These are phyloP conservation scores for Paramormyrops hopkinsi DNA, from an alignment of 2,797 vertebrate genomes.

Conservation along the genomic window DNA sequence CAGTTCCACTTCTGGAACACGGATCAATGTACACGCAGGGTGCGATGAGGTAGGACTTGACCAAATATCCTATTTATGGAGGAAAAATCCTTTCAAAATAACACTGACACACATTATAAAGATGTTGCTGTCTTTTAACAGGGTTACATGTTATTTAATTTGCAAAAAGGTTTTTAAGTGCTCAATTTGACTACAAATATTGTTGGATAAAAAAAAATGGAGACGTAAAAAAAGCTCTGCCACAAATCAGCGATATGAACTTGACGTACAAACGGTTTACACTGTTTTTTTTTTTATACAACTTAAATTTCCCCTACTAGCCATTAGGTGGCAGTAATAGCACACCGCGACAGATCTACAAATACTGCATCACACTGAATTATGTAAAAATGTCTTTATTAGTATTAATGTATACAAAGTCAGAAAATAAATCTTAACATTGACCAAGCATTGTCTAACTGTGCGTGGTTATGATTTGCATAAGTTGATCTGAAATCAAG, in stretches of 20 bases:
- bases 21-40: background rate
- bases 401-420: slow-evolving; percentile 28
- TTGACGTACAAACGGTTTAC: background rate
- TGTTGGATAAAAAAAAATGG: background rate
- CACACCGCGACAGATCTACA: background rate
- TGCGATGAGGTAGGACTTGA: background rate
- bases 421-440: slow-evolving; percentile 18
- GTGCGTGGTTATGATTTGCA: background rate
- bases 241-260: background rate
- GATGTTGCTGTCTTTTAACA: background rate
- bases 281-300: background rate
- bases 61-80: background rate
- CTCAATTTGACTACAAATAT: background rate
- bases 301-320: background rate
- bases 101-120: background rate
- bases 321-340: background rate
- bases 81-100: background rate
- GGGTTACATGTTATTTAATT: background rate
- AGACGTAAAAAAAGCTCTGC: background rate
- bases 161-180: background rate
- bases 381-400: slow-evolving; percentile 34
- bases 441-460: slow-evolving; percentile 14
- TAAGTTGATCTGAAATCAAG: slow-evolving; percentile 5
- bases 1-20: background rate
- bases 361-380: background rate